These are phyloP conservation scores for Perca fluviatilis DNA, from an alignment of 2,113 vertebrate species.

Conservation along the genomic window DNA sequence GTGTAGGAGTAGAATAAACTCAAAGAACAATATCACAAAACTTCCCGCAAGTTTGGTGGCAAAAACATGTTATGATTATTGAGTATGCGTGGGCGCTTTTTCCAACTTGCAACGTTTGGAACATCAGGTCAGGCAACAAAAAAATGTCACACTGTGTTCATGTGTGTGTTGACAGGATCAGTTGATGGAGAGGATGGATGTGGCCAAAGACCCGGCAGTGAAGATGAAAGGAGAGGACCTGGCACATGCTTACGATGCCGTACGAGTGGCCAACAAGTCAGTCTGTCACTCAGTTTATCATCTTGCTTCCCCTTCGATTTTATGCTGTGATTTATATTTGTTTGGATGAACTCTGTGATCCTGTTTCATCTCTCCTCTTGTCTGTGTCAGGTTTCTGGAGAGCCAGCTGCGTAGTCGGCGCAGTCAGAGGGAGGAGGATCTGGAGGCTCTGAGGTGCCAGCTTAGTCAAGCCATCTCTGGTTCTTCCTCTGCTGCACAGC, in stretches of 20 bases:
- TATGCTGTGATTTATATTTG: not conserved
- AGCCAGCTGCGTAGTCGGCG: constrained; percentile 80
- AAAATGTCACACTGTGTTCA: not conserved
- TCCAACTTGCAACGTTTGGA: not conserved
- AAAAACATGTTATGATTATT: not conserved
- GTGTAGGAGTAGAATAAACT: not conserved
- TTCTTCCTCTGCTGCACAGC: constrained; percentile 43
- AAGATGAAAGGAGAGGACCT: constrained; percentile 82
- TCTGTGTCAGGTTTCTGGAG: constrained; percentile 81
- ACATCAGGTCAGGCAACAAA: not conserved
- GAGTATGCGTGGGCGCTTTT: not conserved
- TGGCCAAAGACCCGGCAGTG: constrained; percentile 76
- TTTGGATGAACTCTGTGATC: not conserved
- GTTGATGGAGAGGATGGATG: constrained; percentile 78
- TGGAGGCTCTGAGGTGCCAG: constrained; percentile 66
- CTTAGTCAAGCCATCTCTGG: constrained; percentile 36
- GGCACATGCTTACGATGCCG: constrained; percentile 79
- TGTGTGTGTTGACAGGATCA: constrained; percentile 64
- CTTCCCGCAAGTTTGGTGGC: not conserved
- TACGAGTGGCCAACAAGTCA: constrained; percentile 87
- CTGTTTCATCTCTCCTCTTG: not conserved
- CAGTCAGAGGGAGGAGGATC: constrained; percentile 76
- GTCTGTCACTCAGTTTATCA: constrained; percentile 38
- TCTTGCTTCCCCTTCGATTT: accelerated
- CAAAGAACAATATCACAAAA: not conserved